phyloP scores from a whole-genome alignment of 2,113 vertebrate genomes.

The Takifugu flavidus region DNA sequence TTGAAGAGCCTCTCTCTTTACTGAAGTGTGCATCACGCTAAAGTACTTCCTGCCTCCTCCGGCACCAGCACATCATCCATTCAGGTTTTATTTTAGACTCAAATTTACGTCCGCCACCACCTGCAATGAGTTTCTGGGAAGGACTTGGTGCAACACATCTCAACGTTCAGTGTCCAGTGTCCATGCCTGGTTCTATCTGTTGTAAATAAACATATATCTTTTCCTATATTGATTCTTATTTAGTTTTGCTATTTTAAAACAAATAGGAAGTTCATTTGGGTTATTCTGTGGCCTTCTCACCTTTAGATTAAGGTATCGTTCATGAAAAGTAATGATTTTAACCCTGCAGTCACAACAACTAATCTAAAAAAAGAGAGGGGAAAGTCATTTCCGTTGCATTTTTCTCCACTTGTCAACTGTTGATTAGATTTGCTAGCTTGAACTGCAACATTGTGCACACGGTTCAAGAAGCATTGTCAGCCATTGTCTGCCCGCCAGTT shows the following conservation, averaged over 20 bases:
- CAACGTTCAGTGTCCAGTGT: slow-evolving; percentile 17
- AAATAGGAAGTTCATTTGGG: slow-evolving; percentile 7
- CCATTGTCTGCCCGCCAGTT: slow-evolving; percentile 3
- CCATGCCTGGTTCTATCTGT: slow-evolving; percentile 15
- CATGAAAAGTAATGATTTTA: slow-evolving; percentile 39
- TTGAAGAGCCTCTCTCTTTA: slow-evolving; percentile 19
- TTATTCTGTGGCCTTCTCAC: slow-evolving; percentile 8
- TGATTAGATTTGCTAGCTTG: slow-evolving; percentile 5
- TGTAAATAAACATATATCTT: too few relatives aligned
- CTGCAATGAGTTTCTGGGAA: slow-evolving; percentile 11
- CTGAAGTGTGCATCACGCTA: slow-evolving; percentile 14
- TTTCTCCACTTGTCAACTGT: not conserved
- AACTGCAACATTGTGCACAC: slow-evolving; percentile 10
- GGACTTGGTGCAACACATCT: slow-evolving; percentile 12
- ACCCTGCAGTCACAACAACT: not conserved
- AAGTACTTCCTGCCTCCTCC: slow-evolving; percentile 24
- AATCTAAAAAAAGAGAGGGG: not conserved
- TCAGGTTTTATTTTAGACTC: slow-evolving; percentile 28
- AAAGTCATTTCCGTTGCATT: not conserved
- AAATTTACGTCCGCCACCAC: slow-evolving; percentile 18
- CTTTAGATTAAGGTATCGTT: slow-evolving; percentile 13
- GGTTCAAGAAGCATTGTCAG: slow-evolving; percentile 42
- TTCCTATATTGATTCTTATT: too few relatives aligned
- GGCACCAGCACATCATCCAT: slow-evolving; percentile 12
- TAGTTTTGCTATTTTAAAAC: too few relatives aligned